Evolutionary conservation across 1,140 invertebrate genomes (phyloP), one percentile per base, ranked within the genome.

Genomic region (Drosophila bifasciata): DNA sequence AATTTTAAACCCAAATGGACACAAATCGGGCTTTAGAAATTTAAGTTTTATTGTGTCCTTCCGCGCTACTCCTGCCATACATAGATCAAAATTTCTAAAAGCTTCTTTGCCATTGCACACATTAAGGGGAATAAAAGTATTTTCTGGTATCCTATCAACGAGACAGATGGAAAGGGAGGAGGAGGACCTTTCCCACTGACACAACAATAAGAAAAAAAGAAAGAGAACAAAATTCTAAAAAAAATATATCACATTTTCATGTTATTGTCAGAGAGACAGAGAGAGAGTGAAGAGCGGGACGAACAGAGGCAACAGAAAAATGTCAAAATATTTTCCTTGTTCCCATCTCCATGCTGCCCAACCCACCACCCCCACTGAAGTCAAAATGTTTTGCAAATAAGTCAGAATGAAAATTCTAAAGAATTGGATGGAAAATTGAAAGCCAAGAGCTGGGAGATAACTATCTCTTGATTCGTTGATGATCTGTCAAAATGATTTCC

Each of bases 281-380:
- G 17, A 7, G 32, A n/a, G 8, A 48, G 40, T 41, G 23, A 15
- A 61, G 11, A 13, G 19, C 11, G 19, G 11, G n/a, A 3, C 9
- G 17, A 21, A 48, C n/a, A 17, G 28, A 52, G 19, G 43, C 32
- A 8, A 17, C 32, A 16, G 41, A 46, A 69, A 53, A 61, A 72
- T 61, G 69, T 72, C 68, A 71, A 72, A 72, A 68, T 53, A 67
- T 68, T 52, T 62, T 55, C 46, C 36, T 55, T 67, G n/a, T 64
- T 71, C 43, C 48, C 41, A 16, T 39, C 32, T 11, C 50, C 46
- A 3, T 7, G 6, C 23, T 25, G 23, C 3, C 15, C 44, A 64
- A 39, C 39, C 41, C 39, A 19, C 50, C 45, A 64, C 21, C 39
- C 25, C 50, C 48, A 66, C 64, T 52, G 60, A 66, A 67, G 50